phyloP scores from a whole-genome alignment of 2,888 invertebrate genomes.

The Ophion ellenae region DNA sequence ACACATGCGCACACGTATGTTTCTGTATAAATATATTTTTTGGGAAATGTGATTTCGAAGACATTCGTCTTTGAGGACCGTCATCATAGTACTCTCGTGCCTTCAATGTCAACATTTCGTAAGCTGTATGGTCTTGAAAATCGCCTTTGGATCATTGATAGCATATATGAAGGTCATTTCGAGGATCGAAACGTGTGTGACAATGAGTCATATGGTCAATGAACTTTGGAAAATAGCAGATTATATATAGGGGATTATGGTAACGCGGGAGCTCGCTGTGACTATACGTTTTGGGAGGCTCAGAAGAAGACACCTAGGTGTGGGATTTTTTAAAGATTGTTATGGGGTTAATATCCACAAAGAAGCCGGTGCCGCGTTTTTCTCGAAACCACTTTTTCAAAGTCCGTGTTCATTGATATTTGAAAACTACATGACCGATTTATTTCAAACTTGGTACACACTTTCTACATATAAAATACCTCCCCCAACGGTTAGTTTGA shows the following conservation, averaged over 20 bases:
- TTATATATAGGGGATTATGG: too few species aligned
- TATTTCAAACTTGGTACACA: too few species aligned
- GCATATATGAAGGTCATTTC: background rate
- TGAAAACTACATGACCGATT: too few species aligned
- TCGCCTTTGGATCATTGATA: background rate
- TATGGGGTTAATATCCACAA: too few species aligned
- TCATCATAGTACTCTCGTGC: background rate
- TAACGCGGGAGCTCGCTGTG: too few species aligned
- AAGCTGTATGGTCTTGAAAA: too few species aligned
- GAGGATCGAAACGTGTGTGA: background rate
- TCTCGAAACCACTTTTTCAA: too few species aligned
- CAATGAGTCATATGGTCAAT: background rate
- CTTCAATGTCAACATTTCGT: background rate
- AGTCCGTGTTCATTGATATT: too few species aligned
- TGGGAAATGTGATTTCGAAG: background rate
- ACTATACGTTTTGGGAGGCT: background rate
- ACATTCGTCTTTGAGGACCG: background rate
- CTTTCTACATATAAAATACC: too few species aligned
- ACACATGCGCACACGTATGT: constrained; percentile 10
- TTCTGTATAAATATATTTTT: background rate
- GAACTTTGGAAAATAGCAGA: background rate
- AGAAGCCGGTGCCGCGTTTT: too few species aligned
- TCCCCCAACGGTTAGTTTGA: too few species aligned
- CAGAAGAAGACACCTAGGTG: background rate
- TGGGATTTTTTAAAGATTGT: background rate